A percentile compares a stretch with the other conserved stretches of the same genome.
phyloP scores from a whole-genome alignment of 2,113 vertebrate genomes.

The Andinoacara biseriatus region DNA sequence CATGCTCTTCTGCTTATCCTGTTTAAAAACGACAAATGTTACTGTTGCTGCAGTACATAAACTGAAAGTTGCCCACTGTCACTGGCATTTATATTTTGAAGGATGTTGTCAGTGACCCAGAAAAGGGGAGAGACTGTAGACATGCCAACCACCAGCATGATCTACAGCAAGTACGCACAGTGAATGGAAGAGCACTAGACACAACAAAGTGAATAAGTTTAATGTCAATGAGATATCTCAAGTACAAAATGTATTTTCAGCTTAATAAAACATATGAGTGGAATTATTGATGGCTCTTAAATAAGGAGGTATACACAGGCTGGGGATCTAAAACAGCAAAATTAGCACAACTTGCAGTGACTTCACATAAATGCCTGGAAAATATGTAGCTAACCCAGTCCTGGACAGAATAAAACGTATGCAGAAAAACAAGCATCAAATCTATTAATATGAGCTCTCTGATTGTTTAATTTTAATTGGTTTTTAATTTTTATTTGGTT shows the following conservation, averaged over 20 bases:
- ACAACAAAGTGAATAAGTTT: not conserved
- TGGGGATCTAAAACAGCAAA: too few species aligned
- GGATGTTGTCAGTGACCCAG: not conserved
- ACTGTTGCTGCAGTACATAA: too few species aligned
- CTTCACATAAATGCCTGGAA: not conserved
- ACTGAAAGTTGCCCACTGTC: too few species aligned
- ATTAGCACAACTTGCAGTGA: too few species aligned
- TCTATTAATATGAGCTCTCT: not conserved
- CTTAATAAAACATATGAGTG: not conserved
- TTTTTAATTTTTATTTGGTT: too few species aligned
- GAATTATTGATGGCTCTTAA: not conserved
- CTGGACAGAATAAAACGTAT: not conserved
- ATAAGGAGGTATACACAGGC: too few species aligned
- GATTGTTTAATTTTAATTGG: too few species aligned
- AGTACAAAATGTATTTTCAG: not conserved
- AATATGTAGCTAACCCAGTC: not conserved
- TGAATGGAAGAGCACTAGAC: not conserved
- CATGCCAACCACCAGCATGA: not conserved
- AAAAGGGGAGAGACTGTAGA: not conserved
- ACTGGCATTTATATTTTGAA: not conserved
- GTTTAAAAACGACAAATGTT: too few species aligned
- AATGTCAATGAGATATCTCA: not conserved
- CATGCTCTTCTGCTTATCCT: too few species aligned
- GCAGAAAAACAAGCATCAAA: rapidly evolving
- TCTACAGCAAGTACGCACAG: not conserved